These are phyloP conservation scores for Ochropleura leucogaster DNA, from an alignment of 2,888 invertebrate species.

Conservation along the genomic window DNA sequence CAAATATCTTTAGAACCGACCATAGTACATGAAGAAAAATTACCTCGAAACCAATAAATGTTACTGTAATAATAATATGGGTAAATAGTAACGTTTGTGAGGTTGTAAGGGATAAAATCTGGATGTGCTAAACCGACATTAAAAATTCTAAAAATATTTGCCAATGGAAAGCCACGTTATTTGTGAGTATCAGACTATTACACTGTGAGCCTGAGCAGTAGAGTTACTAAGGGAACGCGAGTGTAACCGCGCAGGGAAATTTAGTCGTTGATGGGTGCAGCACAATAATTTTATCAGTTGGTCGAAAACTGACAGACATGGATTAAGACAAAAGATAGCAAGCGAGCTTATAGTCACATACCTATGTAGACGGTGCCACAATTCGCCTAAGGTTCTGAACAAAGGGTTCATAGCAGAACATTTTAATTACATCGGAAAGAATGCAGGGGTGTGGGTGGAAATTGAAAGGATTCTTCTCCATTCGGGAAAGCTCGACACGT, in stretches of 20 bases:
- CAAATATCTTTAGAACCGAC: neutral
- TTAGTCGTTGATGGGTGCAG: neutral
- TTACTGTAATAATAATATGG: too few species aligned
- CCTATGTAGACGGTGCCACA: too few species aligned
- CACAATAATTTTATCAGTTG: neutral
- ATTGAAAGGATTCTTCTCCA: constrained; percentile 34
- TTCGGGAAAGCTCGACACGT: neutral
- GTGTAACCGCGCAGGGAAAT: too few species aligned
- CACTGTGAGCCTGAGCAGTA: too few species aligned
- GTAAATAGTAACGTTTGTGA: too few species aligned
- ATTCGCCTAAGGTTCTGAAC: neutral
- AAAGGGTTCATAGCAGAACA: neutral
- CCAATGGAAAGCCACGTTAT: too few species aligned
- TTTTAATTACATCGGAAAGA: constrained; percentile 29
- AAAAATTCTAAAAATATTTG: too few species aligned
- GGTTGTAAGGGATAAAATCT: too few species aligned
- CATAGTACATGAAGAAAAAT: neutral
- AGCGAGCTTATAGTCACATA: neutral
- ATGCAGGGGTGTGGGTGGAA: constrained; percentile 12
- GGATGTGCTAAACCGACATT: too few species aligned
- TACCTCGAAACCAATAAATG: too few species aligned
- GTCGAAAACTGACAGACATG: neutral
- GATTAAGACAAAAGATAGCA: neutral
- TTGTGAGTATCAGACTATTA: too few species aligned
- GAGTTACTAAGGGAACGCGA: too few species aligned